Base-by-base conservation (phyloP, 2,888 invertebrate genomes). In the Rugalucina vietnamica region DNA sequence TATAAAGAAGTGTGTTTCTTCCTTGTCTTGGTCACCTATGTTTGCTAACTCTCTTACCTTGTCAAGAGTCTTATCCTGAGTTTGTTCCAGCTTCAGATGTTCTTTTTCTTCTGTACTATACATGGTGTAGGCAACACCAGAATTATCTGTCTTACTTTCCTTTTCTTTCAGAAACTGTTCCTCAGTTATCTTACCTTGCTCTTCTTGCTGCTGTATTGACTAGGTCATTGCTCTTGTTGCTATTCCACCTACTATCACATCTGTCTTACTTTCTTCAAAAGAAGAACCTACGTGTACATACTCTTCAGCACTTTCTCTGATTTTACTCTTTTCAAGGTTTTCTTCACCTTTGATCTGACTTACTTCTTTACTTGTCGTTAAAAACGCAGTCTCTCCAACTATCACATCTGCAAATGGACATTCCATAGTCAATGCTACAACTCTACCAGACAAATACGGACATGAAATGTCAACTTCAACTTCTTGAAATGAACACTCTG, bases 31-130 rank as follows among this genome's bases (percentile, higher is more conserved):
- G 1, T n/a, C 36, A 34, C 8, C 12, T 36, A 36, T 71, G 8
- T 4, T 71, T 36, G 71, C 71, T 4, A 71, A n/a, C 29, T 71
- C 24, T 36, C 71, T 71, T 36, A 71, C 37, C 21, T 71, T 71
- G n/a, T 36, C 27, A 24, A 71, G 27, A 27, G 37, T 71, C 1
- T 4, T 24, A 71, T 71, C 71, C 5, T 8, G 4, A 8, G n/a
- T 24, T 24, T 71, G 71, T 39, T 71, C 71, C 5, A 5, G n/a
- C 36, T 71, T 71, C 3, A 71, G 24, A n/a, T 24, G 12, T 4
- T 27, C 10, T 21, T 32, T 69, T 5, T 36, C 24, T 69, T 27
- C 69, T 27, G 29, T 21, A 12, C 36, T 69, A 5, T n/a, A n/a
- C n/a, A n/a, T n/a, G n/a, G n/a, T n/a, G n/a, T n/a, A n/a, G n/a